A percentile compares a stretch with the other conserved stretches of the same genome.
phyloP scores from a whole-genome alignment of 1,140 invertebrate genomes.

The Rhopalosiphum padi region DNA sequence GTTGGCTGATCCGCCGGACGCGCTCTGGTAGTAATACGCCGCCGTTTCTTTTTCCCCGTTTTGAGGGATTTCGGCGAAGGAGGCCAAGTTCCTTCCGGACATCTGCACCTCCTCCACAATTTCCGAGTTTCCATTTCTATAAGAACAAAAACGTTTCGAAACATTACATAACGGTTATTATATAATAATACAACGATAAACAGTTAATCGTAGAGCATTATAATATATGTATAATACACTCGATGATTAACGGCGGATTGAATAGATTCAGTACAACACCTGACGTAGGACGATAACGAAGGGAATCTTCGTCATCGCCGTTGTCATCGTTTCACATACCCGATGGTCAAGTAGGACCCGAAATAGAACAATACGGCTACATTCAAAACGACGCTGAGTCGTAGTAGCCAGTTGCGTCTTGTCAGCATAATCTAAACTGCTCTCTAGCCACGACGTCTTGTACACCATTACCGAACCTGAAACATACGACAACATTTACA shows the following conservation, averaged over 20 bases:
- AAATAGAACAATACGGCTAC: constrained; percentile 75
- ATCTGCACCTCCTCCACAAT: constrained; percentile 56
- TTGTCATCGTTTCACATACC: constrained; percentile 46
- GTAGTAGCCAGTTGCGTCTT: constrained; percentile 74
- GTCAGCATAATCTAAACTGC: constrained; percentile 57
- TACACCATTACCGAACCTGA: constrained; percentile 58
- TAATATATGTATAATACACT: background rate
- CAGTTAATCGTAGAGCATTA: background rate
- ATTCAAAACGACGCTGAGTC: constrained; percentile 77
- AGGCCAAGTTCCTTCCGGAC: constrained; percentile 57
- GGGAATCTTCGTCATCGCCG: background rate
- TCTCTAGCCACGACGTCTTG: constrained; percentile 51
- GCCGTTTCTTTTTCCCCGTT: constrained; percentile 32
- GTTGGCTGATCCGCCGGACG: constrained; percentile 62
- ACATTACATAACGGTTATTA: background rate
- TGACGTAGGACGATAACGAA: background rate
- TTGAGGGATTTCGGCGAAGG: constrained; percentile 26
- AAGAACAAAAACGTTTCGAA: background rate
- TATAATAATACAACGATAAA: background rate
- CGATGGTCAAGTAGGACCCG: constrained; percentile 67
- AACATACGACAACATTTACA: background rate
- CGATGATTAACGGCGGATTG: background rate
- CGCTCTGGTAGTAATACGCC: constrained; percentile 49
- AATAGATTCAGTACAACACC: background rate
- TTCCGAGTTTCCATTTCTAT: constrained; percentile 47